Conservation (phyloP, 1,140 invertebrate species). For the Dendroctonus ponderosae region DNA sequence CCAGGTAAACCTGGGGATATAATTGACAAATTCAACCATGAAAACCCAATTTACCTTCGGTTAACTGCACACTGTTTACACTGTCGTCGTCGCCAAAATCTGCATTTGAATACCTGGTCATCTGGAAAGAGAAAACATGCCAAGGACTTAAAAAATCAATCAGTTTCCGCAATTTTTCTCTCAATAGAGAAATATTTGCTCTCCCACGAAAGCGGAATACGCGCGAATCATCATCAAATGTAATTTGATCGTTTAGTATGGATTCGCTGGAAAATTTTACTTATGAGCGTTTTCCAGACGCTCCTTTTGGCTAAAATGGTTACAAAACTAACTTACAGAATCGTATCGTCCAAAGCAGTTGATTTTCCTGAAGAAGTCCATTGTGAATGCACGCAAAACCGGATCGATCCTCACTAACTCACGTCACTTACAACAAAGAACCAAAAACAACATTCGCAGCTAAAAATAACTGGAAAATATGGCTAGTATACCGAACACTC, state of each 20-base stretch:
- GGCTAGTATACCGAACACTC: constrained; percentile 5
- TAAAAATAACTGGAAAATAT: constrained; percentile 23
- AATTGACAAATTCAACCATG: too few relatives aligned
- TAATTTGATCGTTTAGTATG: not conserved
- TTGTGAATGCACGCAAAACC: not conserved
- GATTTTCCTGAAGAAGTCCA: constrained; percentile 15
- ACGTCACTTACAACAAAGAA: not conserved
- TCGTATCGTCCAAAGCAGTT: constrained; percentile 7
- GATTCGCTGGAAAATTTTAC: not conserved
- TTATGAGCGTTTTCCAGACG: not conserved
- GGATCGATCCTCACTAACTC: too few relatives aligned
- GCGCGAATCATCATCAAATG: not conserved
- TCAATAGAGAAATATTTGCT: not conserved
- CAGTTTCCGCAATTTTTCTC: not conserved
- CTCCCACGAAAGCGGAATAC: not conserved
- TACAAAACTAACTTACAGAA: constrained; percentile 18
- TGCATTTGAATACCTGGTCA: constrained; percentile 82
- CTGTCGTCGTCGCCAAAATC: constrained; percentile 82
- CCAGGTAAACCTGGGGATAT: too few relatives aligned
- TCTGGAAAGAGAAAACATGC: constrained; percentile 57
- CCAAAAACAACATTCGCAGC: constrained; percentile 3
- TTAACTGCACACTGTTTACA: constrained; percentile 76
- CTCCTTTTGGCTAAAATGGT: too few relatives aligned
- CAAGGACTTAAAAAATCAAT: not conserved
- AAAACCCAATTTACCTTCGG: constrained; percentile 54